Percentiles rank a stretch among this genome's conserved stretches.
Conservation (phyloP, 2,797 vertebrate species). For the Crax fasciolata region DNA sequence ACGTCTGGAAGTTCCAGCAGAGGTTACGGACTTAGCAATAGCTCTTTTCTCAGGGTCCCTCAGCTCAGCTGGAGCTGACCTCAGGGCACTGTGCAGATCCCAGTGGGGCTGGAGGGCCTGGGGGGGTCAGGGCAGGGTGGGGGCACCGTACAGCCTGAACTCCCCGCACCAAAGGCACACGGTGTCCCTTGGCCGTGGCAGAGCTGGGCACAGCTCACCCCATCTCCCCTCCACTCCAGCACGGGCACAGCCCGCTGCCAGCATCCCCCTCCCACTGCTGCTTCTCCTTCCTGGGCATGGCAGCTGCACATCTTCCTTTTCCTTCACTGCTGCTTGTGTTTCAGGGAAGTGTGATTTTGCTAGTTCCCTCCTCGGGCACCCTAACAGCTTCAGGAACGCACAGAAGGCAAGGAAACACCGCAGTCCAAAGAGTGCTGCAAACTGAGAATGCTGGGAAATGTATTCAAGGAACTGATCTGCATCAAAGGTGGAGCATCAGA, state of each 20-base stretch:
- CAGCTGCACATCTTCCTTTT: neutral
- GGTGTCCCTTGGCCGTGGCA: too few species aligned
- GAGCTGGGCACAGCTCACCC: neutral
- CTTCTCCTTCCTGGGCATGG: neutral
- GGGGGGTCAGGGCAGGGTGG: too few species aligned
- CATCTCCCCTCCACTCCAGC: neutral
- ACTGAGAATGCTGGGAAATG: neutral
- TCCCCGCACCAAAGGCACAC: too few species aligned
- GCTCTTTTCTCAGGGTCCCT: neutral
- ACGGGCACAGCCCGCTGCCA: neutral
- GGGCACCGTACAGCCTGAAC: neutral
- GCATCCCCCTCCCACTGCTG: neutral
- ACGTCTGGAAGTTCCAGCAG: fast-evolving
- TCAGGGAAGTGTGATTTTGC: neutral
- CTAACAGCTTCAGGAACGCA: fast-evolving
- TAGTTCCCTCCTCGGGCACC: neutral
- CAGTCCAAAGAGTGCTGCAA: neutral
- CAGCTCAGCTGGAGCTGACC: fast-evolving
- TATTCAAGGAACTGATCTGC: neutral
- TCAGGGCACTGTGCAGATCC: fast-evolving
- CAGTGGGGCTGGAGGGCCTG: neutral
- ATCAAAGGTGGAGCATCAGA: neutral
- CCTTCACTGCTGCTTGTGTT: fast-evolving
- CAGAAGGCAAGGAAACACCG: neutral
- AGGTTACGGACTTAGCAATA: fast-evolving